Conservation (phyloP, 2,888 invertebrate genomes). For the Nomada ruficornis region DNA sequence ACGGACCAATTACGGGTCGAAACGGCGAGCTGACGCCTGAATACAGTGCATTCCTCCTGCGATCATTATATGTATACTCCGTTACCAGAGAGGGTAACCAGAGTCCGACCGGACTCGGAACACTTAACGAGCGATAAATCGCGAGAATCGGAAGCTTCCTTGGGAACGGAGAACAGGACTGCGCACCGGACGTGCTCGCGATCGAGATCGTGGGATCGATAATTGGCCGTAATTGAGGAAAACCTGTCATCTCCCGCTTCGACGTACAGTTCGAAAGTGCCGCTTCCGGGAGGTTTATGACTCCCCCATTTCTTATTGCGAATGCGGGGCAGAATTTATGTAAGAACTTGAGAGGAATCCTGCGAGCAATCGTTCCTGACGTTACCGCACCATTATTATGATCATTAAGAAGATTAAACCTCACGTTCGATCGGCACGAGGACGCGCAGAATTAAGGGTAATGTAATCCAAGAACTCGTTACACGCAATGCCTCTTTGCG, state of each 20-base stretch:
- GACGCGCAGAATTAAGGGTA: neutral
- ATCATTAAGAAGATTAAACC: no score
- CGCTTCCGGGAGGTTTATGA: constrained; percentile 15
- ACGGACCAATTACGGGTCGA: constrained; percentile 74
- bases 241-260: constrained; percentile 15
- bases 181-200: constrained; percentile 10
- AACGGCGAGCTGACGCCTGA: constrained; percentile 66
- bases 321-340: no score
- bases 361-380: no score
- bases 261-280: neutral
- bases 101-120: constrained; percentile 19
- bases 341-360: neutral
- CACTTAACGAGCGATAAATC: constrained; percentile 76
- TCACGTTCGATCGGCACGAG: no score
- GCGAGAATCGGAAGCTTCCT: constrained; percentile 52
- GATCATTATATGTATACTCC: constrained; percentile 67
- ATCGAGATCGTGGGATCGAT: constrained; percentile 44
- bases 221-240: constrained; percentile 47
- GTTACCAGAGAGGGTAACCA: constrained; percentile 3
- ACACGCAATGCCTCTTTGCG: no score
- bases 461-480: neutral
- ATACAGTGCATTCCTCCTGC: constrained; percentile 65
- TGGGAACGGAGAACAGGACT: constrained; percentile 26
- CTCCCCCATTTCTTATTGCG: neutral
- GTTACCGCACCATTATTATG: no score